Evolutionary conservation across 2,888 invertebrate species (phyloP).

Genomic region (Napeogenes inachia): DNA sequence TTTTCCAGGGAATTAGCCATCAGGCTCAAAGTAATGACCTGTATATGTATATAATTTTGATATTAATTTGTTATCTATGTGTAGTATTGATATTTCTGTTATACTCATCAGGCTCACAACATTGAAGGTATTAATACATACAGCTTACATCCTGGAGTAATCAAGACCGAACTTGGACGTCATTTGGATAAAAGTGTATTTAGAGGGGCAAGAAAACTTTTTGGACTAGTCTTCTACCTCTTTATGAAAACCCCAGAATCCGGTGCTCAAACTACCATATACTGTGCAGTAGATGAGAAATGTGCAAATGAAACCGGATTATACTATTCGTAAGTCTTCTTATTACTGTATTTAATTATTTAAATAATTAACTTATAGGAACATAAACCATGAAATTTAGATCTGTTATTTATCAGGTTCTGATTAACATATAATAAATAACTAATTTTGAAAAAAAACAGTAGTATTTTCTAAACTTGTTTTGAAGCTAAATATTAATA

Average conservation of each 20-base stretch:
- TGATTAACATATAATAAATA: neutral
- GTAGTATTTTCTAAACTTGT: neutral
- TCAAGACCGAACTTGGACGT: slow-evolving; percentile 86
- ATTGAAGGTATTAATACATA: slow-evolving; percentile 81
- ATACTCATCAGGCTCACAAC: slow-evolving; percentile 50
- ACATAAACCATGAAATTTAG: neutral
- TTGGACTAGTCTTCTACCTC: slow-evolving; percentile 48
- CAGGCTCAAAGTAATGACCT: slow-evolving; percentile 25
- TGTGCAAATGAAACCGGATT: slow-evolving; percentile 79
- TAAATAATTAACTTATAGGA: too few relatives aligned
- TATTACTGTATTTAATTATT: neutral
- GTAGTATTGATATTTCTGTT: neutral
- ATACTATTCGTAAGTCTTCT: slow-evolving; percentile 69
- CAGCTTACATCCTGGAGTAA: slow-evolving; percentile 84
- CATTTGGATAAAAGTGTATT: slow-evolving; percentile 74
- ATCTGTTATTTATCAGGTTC: too few relatives aligned
- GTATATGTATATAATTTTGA: neutral
- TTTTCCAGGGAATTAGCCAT: slow-evolving; percentile 84
- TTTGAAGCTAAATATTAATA: neutral
- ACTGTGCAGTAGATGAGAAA: slow-evolving; percentile 83
- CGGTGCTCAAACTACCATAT: slow-evolving; percentile 86
- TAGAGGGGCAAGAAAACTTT: slow-evolving; percentile 61
- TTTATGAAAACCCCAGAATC: slow-evolving; percentile 79
- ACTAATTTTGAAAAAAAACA: too few relatives aligned
- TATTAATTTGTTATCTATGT: neutral